Evolutionary conservation across 2,113 vertebrate species (phyloP).

Genomic region (Thalassoma bifasciatum): DNA sequence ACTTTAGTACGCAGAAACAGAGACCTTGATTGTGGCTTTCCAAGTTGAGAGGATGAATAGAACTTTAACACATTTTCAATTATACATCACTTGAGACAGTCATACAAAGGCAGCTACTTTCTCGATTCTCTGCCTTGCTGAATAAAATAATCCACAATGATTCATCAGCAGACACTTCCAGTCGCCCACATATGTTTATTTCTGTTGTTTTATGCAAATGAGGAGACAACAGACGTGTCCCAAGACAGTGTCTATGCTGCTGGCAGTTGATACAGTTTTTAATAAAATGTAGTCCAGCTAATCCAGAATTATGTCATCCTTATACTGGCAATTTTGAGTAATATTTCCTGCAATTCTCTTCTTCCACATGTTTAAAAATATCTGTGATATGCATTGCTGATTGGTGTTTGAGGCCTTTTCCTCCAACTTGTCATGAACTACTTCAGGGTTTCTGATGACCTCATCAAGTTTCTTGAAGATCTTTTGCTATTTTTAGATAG

Average conservation of each 20-base stretch:
- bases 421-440: too few species aligned
- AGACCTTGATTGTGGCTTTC: background rate
- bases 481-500: too few species aligned
- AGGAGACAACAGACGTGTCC: background rate
- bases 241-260: background rate
- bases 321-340: background rate
- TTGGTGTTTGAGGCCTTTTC: too few species aligned
- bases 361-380: background rate
- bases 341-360: background rate
- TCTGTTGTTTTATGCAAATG: conserved; percentile 13
- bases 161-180: background rate
- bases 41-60: background rate
- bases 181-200: conserved; percentile 6
- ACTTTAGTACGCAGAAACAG: background rate
- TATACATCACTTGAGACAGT: background rate
- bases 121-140: background rate
- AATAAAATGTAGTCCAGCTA: background rate
- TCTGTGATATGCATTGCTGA: too few species aligned
- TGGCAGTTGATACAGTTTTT: background rate
- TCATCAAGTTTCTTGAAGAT: too few species aligned
- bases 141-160: background rate
- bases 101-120: background rate
- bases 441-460: too few species aligned
- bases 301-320: background rate
- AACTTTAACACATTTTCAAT: background rate